These are phyloP conservation scores for Andrena bicolor DNA, from an alignment of 2,888 invertebrate genomes.

Conservation along the genomic window DNA sequence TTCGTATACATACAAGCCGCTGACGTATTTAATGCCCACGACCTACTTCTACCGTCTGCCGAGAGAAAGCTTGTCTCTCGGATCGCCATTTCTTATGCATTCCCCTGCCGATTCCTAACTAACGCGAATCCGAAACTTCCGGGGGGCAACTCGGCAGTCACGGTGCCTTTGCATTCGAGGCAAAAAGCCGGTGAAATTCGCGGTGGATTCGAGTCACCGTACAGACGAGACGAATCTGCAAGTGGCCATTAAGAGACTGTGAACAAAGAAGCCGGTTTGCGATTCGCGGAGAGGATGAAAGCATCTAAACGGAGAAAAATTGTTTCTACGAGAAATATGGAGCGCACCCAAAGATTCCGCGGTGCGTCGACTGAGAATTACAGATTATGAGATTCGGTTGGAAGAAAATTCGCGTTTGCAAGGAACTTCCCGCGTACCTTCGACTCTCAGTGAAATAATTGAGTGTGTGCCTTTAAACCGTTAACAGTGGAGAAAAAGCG, in stretches of 20 bases:
- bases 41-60: slow-evolving; percentile 63
- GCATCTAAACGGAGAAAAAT: not conserved
- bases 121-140: slow-evolving; percentile 38
- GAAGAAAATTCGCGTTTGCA: not conserved
- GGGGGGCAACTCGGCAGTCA: not conserved
- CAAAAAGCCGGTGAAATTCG: not conserved
- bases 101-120: slow-evolving; percentile 56
- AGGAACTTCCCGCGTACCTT: not conserved
- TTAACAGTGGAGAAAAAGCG: not conserved
- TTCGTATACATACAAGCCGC: slow-evolving; percentile 41
- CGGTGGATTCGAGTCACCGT: not conserved
- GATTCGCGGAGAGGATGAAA: not conserved
- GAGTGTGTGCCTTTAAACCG: slow-evolving; percentile 4
- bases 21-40: slow-evolving; percentile 63
- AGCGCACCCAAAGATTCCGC: not conserved
- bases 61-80: slow-evolving; percentile 56
- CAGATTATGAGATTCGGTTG: not conserved
- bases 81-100: slow-evolving; percentile 54
- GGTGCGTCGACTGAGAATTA: not conserved
- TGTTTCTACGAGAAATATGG: not conserved
- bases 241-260: too few relatives aligned
- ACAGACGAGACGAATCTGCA: not conserved
- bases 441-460: slow-evolving; percentile 8
- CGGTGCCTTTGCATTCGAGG: not conserved
- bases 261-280: not conserved